Percentiles rank a stretch among this genome's conserved stretches.
Evolutionary conservation across 1,140 invertebrate species (phyloP).

Genomic region (Philaenus spumarius): DNA sequence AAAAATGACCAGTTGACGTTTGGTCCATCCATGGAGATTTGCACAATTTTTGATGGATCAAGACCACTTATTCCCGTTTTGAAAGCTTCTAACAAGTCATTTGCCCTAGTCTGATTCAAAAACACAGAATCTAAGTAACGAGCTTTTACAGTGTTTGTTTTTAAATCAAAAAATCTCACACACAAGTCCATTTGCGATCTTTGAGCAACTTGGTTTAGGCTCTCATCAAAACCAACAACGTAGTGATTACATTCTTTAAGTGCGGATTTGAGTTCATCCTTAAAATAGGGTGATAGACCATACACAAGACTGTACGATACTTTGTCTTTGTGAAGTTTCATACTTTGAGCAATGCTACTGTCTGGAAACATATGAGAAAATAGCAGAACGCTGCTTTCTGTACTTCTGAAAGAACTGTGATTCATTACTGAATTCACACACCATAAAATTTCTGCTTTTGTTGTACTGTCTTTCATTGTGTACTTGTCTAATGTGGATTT

Average conservation of each 20-base stretch:
- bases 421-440: too few species aligned
- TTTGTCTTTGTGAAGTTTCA: too few species aligned
- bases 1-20: neutral
- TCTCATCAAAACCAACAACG: neutral
- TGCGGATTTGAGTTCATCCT: too few species aligned
- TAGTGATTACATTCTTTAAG: neutral
- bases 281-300: too few species aligned
- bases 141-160: neutral
- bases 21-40: slow-evolving; percentile 10
- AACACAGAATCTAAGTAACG: neutral
- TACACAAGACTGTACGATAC: too few species aligned
- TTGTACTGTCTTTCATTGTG: too few species aligned
- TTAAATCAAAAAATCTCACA: neutral
- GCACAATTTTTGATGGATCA: neutral
- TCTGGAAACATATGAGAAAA: too few species aligned
- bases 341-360: too few species aligned
- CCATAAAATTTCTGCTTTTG: too few species aligned
- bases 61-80: neutral
- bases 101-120: neutral
- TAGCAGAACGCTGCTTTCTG: too few species aligned
- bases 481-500: too few species aligned
- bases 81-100: neutral
- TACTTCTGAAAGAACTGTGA: too few species aligned
- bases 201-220: neutral
- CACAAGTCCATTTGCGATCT: neutral